Conservation (phyloP, 2,888 invertebrate genomes). For the Platypus cylindrus region DNA sequence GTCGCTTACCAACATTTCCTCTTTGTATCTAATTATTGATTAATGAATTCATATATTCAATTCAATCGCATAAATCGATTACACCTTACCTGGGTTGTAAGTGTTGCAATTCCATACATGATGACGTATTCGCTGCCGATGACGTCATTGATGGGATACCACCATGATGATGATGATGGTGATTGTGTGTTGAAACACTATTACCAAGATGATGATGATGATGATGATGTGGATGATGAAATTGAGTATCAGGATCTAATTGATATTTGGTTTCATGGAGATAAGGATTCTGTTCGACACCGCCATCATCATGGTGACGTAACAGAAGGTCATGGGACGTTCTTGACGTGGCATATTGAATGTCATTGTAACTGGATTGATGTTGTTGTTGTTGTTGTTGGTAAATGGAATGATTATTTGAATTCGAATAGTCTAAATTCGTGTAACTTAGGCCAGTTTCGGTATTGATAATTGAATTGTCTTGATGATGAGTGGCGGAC, state of each 20-base stretch:
- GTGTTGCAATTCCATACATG: slow-evolving; percentile 45
- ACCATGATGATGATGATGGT: slow-evolving; percentile 36
- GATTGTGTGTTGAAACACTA: too few relatives aligned
- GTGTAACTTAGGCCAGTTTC: slow-evolving; percentile 83
- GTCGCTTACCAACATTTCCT: slow-evolving; percentile 35
- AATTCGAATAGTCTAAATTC: slow-evolving; percentile 64
- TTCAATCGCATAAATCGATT: not conserved
- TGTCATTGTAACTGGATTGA: slow-evolving; percentile 23
- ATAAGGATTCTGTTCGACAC: slow-evolving; percentile 38
- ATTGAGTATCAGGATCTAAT: slow-evolving; percentile 22
- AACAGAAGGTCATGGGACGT: slow-evolving; percentile 27
- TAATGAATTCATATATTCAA: not conserved
- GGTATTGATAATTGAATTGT: slow-evolving; percentile 59
- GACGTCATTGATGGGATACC: slow-evolving; percentile 24
- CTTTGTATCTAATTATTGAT: slow-evolving; percentile 44
- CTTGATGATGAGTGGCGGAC: slow-evolving; percentile 16
- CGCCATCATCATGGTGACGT: slow-evolving; percentile 42
- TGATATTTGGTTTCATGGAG: slow-evolving; percentile 43
- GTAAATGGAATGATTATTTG: slow-evolving; percentile 31
- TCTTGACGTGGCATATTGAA: slow-evolving; percentile 25
- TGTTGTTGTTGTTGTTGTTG: slow-evolving; percentile 25
- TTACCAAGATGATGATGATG: too few relatives aligned
- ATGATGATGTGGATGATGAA: slow-evolving; percentile 32
- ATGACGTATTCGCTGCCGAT: slow-evolving; percentile 33
- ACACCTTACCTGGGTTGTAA: slow-evolving; percentile 30